A percentile compares a stretch with the other conserved stretches of the same genome.
Conservation (phyloP, 2,113 vertebrate species). For the Phrynocephalus versicolor region DNA sequence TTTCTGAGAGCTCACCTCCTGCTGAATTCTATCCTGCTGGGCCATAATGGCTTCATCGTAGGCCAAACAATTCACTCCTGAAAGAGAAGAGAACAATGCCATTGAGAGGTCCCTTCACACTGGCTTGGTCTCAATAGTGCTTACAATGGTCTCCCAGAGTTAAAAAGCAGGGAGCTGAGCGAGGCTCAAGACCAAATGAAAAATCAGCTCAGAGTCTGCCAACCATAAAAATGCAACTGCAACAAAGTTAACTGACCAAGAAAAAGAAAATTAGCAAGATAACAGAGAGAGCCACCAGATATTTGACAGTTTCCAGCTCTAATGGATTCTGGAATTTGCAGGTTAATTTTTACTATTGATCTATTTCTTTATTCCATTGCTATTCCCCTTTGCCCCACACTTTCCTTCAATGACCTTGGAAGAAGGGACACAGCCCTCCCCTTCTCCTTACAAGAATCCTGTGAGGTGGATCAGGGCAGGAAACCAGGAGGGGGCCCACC, state of each 20-base stretch:
- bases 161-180: not conserved
- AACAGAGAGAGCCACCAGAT: not conserved
- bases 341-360: not conserved
- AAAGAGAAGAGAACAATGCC: not conserved
- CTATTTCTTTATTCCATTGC: not conserved
- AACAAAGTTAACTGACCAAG: not conserved
- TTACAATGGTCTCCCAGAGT: not conserved
- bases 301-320: not conserved
- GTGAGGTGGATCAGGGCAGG: not conserved
- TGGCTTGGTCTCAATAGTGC: not conserved
- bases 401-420: not conserved
- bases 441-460: not conserved
- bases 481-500: not conserved
- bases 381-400: too few species aligned
- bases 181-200: not conserved
- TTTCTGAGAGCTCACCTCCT: slow-evolving; percentile 80
- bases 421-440: not conserved
- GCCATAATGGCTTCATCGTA: slow-evolving; percentile 94
- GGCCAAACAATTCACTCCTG: slow-evolving; percentile 90
- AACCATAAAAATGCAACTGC: not conserved
- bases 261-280: not conserved
- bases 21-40: slow-evolving; percentile 93
- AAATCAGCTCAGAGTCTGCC: not conserved
- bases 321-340: not conserved
- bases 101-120: not conserved